phyloP scores from a whole-genome alignment of 2,888 invertebrate genomes.

The Drosophila phalerata region DNA sequence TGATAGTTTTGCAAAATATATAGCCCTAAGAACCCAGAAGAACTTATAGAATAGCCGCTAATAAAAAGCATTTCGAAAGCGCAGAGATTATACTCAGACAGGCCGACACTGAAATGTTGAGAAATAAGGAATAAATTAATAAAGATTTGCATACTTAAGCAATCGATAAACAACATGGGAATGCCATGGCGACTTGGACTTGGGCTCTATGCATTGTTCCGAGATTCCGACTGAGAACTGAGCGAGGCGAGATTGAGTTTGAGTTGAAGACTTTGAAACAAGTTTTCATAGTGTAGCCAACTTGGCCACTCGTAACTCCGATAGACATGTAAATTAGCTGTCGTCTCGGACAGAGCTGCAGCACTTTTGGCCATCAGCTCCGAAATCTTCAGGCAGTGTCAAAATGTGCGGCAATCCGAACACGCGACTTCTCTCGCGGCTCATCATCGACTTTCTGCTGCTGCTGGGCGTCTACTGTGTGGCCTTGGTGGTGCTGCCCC shows the following conservation, averaged over 20 bases:
- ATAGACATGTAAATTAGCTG: conserved; percentile 52
- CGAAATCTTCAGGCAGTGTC: conserved; percentile 48
- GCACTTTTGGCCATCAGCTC: conserved; percentile 1
- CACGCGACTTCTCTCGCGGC: conserved; percentile 76
- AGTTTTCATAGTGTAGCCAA: conserved; percentile 33
- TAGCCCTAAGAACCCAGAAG: conserved; percentile 4
- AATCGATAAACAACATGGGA: conserved; percentile 53
- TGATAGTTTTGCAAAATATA: background rate
- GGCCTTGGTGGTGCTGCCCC: conserved; percentile 75
- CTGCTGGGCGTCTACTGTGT: conserved; percentile 67
- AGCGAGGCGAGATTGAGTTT: conserved; percentile 18
- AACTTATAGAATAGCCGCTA: conserved; percentile 6
- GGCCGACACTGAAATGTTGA: conserved; percentile 25
- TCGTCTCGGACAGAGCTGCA: conserved; percentile 35
- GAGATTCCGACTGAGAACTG: conserved; percentile 37
- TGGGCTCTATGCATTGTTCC: conserved; percentile 31
- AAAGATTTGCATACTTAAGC: conserved; percentile 69
- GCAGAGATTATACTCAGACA: conserved; percentile 11
- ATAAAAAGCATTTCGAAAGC: conserved; percentile 10
- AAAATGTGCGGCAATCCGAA: conserved; percentile 81
- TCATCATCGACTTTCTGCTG: conserved; percentile 76
- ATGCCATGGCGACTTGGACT: conserved; percentile 30
- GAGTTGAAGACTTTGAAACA: conserved; percentile 48
- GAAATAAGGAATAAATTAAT: conserved; percentile 66
- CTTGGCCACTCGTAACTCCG: conserved; percentile 26